Base-by-base conservation (phyloP, 1,140 invertebrate genomes). In the Bombus pyrosoma region DNA sequence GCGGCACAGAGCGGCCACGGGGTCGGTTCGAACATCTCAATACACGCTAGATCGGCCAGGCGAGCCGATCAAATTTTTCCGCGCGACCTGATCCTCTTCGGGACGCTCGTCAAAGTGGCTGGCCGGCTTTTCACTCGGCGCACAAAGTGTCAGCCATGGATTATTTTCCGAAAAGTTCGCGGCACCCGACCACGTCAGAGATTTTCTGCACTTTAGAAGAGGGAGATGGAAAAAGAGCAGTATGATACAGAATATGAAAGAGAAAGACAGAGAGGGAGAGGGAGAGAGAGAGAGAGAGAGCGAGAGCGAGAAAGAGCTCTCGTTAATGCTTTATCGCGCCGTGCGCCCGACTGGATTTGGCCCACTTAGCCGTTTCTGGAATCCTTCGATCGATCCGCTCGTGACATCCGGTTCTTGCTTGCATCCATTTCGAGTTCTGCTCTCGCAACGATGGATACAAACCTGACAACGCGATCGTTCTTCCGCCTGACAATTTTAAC, bases 281-380 rank as follows among this genome's bases (percentile, higher is more conserved):
- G 10, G 69, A 41, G 53, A 28, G 39, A 1, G n/a, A 28, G 25
- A 28, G 37, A 71, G 37, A 28, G 66, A 10, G 37, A 71, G 68
- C 13, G 25, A 39, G 37, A 71, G 37, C 4, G 39, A 32, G 80
- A 73, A 22, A 73, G 80, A 41, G 53, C 32, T 34, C 39, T 83
- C 68, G 72, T 89, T 89, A 89, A 89, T 89, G 80, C 85, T 89
- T 89, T 81, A 89, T 89, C 85, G 81, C 83, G 86, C 37, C n/a
- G 69, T 73, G 81, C 80, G 66, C 66, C 78, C 84, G 84, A 85
- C 57, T 81, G 84, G 84, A 85, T 81, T 81, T 85, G 84, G 84
- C 84, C 84, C 84, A 85, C 78, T 85, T 85, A 74, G 84, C 71
- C 84, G 78, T 81, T 85, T 81, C 71, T 73, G 69, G 76, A 79